Conservation (phyloP, 2,888 invertebrate genomes). For the Drosophila neonasuta region DNA sequence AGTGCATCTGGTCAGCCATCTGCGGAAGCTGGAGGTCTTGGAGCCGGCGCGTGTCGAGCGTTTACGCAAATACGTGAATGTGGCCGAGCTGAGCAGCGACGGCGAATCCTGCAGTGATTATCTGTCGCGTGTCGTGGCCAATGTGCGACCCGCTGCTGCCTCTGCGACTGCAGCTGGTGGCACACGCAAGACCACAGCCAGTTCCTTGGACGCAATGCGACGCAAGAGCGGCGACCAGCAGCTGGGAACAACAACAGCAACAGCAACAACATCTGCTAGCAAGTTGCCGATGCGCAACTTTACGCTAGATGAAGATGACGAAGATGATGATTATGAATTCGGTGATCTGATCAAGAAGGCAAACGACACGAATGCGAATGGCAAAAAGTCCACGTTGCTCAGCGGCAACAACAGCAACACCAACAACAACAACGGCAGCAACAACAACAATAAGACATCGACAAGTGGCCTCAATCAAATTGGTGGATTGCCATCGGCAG, state of each 20-base stretch:
- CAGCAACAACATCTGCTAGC: conserved; percentile 17
- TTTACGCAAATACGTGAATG: conserved; percentile 89
- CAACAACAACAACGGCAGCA: not conserved
- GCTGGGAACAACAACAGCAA: not conserved
- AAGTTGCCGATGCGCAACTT: conserved; percentile 70
- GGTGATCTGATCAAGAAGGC: conserved; percentile 86
- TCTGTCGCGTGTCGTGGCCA: conserved; percentile 44
- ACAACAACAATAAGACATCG: too few species aligned
- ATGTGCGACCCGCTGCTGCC: conserved; percentile 22
- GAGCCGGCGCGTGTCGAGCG: conserved; percentile 91
- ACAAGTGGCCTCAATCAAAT: not conserved
- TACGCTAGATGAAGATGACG: conserved; percentile 85
- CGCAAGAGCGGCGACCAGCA: conserved; percentile 48
- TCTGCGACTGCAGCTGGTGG: not conserved
- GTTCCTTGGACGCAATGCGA: not conserved
- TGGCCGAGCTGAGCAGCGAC: conserved; percentile 77
- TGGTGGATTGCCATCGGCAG: conserved; percentile 47
- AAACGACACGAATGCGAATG: conserved; percentile 58
- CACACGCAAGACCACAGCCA: not conserved
- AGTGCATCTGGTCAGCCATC: conserved; percentile 90
- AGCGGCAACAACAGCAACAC: not conserved
- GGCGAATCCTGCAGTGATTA: conserved; percentile 65
- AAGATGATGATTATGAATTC: conserved; percentile 92
- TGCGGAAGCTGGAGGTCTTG: conserved; percentile 90
- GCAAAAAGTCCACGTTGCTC: conserved; percentile 13